Evolutionary conservation across 2,113 vertebrate genomes (phyloP).

Genomic region (Paramisgurnus dabryanus): DNA sequence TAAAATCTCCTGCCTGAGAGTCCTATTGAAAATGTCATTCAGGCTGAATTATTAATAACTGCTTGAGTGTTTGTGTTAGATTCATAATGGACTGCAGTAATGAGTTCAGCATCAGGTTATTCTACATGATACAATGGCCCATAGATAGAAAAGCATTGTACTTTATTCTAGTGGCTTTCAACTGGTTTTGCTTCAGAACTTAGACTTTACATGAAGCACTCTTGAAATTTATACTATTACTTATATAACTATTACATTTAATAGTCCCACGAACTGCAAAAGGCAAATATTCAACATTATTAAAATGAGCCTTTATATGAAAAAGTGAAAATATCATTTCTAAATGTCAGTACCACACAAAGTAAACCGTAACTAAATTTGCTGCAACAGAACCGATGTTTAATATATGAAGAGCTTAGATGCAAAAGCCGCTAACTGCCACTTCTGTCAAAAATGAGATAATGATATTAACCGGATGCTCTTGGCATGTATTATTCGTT

Average conservation of each 20-base stretch:
- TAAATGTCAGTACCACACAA: background rate
- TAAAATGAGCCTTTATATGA: background rate
- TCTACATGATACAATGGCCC: background rate
- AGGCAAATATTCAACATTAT: background rate
- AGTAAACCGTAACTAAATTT: background rate
- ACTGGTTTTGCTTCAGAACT: background rate
- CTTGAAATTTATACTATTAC: background rate
- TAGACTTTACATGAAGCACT: background rate
- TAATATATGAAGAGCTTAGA: too few species aligned
- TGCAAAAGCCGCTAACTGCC: too few species aligned
- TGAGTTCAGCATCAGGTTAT: constrained; percentile 54
- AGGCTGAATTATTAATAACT: constrained; percentile 57
- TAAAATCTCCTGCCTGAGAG: constrained; percentile 10
- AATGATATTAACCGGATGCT: too few species aligned
- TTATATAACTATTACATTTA: too few species aligned
- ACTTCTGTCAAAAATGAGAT: too few species aligned
- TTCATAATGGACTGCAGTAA: constrained; percentile 53
- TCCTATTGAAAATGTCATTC: constrained; percentile 32
- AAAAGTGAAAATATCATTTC: background rate
- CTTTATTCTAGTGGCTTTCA: background rate
- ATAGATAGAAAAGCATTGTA: background rate
- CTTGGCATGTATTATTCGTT: too few species aligned
- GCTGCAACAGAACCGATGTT: too few species aligned
- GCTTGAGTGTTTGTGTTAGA: constrained; percentile 39
- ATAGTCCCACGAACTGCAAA: background rate